Base-by-base conservation (phyloP, 2,113 vertebrate genomes). In the Nycticryphes semicollaris region DNA sequence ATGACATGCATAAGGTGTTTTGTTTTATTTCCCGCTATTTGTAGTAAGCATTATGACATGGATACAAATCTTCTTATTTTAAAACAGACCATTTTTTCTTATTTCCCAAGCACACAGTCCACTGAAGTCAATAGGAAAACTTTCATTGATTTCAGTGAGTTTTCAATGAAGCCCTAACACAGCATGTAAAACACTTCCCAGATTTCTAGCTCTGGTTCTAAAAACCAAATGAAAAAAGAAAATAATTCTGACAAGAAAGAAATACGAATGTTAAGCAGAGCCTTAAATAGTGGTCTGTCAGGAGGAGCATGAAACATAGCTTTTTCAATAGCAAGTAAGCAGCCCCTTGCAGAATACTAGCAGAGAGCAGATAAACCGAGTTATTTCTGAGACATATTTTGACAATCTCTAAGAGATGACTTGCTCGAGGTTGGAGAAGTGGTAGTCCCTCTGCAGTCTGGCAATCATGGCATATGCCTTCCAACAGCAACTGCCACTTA, bases 131-230 rank as follows among this genome's bases (percentile, higher is more conserved):
- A 7, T 28, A 31, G 50, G 75, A 64, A 73, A 74, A 35, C 68
- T 45, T 76, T 66, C 67, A 86, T 30, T 90, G 88, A 93, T 92
- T 96, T 90, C 76, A 69, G 4, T 14, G 45, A 56, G 57, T 73
- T 95, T 94, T 93, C 85, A 88, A 51, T 92, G 70, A 90, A 92
- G 41, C 54, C 74, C 67, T 93, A 93, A 86, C 53, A 53, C 75
- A 66, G 67, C n/a, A 25, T 6, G 54, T 53, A 50, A 92, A 93
- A 85, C 3, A 31, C 72, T 83, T 68, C 63, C 50, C 72, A 77
- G 85, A 90, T 95, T 93, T 93, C 92, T 74, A 78, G 94, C 60
- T 86, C 41, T 51, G 68, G 22, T 67, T 67, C 43, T 70, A 84
- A 88, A 87, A 85, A 60, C 1, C 48, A 88, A 82, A 85, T 60